phyloP scores from a whole-genome alignment of 2,888 invertebrate genomes.

The Caradrina kadenii region DNA sequence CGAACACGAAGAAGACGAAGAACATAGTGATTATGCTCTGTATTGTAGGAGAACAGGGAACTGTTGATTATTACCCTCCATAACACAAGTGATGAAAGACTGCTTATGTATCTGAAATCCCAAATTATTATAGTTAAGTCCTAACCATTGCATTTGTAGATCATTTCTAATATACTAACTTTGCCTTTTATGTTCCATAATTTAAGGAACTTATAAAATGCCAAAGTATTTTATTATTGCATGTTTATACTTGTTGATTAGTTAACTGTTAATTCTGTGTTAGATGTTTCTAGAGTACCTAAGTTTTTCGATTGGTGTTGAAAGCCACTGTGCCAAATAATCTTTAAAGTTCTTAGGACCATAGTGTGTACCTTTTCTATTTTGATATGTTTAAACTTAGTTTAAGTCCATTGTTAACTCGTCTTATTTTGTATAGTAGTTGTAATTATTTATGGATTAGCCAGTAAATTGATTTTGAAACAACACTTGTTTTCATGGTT shows the following conservation, averaged over 20 bases:
- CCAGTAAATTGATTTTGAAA: slow-evolving; percentile 62
- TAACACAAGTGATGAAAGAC: slow-evolving; percentile 55
- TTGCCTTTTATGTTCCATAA: slow-evolving; percentile 36
- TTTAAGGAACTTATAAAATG: slow-evolving; percentile 19
- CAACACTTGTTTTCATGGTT: slow-evolving; percentile 29
- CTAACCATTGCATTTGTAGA: slow-evolving; percentile 60
- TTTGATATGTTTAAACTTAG: slow-evolving; percentile 24
- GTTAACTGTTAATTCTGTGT: slow-evolving; percentile 17
- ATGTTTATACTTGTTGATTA: slow-evolving; percentile 30
- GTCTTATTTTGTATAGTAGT: slow-evolving; percentile 66
- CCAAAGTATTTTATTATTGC: slow-evolving; percentile 23
- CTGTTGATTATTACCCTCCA: slow-evolving; percentile 67
- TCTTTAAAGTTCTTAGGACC: slow-evolving; percentile 11
- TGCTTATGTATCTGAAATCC: slow-evolving; percentile 26
- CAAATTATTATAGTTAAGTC: slow-evolving; percentile 35
- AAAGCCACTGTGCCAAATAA: slow-evolving; percentile 58
- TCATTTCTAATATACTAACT: slow-evolving; percentile 32
- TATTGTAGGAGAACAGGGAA: slow-evolving; percentile 81
- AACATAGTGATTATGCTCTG: slow-evolving; percentile 71
- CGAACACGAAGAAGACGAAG: slow-evolving; percentile 74
- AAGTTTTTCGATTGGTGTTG: slow-evolving; percentile 49
- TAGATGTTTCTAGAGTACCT: slow-evolving; percentile 15
- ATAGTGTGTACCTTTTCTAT: slow-evolving; percentile 9
- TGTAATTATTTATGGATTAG: slow-evolving; percentile 65
- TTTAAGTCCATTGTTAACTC: slow-evolving; percentile 27